phyloP scores from a whole-genome alignment of 2,888 invertebrate species.

The Lapara coniferarum region DNA sequence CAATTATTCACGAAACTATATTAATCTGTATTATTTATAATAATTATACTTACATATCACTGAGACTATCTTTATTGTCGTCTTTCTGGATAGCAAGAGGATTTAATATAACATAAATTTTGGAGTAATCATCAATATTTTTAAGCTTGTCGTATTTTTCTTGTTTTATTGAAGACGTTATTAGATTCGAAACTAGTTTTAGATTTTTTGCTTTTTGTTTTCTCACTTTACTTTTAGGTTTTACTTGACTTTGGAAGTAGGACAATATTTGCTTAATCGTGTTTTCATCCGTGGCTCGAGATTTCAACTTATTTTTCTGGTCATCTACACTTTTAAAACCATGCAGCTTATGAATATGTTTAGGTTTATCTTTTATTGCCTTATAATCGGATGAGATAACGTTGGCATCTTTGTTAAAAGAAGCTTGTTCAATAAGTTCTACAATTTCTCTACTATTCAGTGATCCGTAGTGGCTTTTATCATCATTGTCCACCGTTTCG shows the following conservation, averaged over 20 bases:
- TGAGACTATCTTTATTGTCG: conserved; percentile 46
- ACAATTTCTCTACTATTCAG: conserved; percentile 40
- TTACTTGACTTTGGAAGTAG: not conserved
- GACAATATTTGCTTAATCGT: not conserved
- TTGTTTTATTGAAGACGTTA: not conserved
- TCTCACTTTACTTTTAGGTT: not conserved
- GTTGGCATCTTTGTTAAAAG: conserved; percentile 9
- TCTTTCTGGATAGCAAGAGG: conserved; percentile 49
- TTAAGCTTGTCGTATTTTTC: conserved; percentile 26
- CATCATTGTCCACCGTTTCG: conserved; percentile 27
- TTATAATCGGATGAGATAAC: not conserved
- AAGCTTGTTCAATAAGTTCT: conserved; percentile 40
- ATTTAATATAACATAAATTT: conserved; percentile 61
- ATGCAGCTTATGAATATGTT: not conserved
- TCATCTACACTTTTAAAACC: not conserved
- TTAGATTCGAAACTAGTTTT: not conserved
- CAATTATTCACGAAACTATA: too few species aligned
- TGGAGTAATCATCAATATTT: conserved; percentile 51
- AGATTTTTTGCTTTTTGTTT: not conserved
- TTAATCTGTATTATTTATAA: not conserved
- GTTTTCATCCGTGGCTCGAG: not conserved
- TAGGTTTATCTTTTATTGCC: not conserved
- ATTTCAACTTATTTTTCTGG: not conserved
- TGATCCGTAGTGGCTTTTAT: conserved; percentile 33
- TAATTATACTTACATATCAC: conserved; percentile 57